Evolutionary conservation across 1,140 invertebrate species (phyloP), one percentile per base, ranked within the genome.

Genomic region (Drosophila setifemur): DNA sequence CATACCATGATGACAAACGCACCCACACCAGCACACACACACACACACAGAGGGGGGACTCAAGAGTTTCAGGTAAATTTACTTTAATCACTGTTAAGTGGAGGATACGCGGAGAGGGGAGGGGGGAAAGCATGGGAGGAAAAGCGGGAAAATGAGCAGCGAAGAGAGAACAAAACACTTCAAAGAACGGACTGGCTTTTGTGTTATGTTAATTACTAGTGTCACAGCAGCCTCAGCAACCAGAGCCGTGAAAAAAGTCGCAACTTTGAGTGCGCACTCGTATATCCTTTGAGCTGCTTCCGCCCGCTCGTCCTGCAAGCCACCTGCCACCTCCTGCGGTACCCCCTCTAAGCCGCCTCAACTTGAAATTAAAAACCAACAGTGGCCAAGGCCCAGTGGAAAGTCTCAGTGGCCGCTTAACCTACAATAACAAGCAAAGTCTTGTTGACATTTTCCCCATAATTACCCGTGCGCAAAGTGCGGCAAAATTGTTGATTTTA

Each of bases 171-270:
- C 79, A 85, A 71, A 71, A 86, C 81, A 86, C 81, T 85, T 81
- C 70, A 86, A 85, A 75, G 68, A 60, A 37, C 67, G 37, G 39
- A 48, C 58, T 75, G 75, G 60, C 81, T 73, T 87, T 86, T 86
- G 81, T 86, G 82, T 87, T 81, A 87, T 81, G 82, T 81, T 86
- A 86, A 86, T 86, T 86, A 86, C 81, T 87, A 76, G 72, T 85
- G 81, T 85, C 81, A 85, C 61, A 64, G 45, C 57, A 76, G 39
- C 78, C 45, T 40, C 68, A 39, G 52, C 48, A 44, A 42, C 45
- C 44, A 68, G 55, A 67, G 52, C 28, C 8, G 9, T 48, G 33
- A 43, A 78, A 45, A 64, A 82, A 68, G 75, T 44, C 71, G 55
- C 79, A 67, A 50, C 79, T 83, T 63, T 85, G 81, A 83, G 79